A percentile compares a stretch with the other conserved stretches of the same genome.
Evolutionary conservation across 2,797 vertebrate species (phyloP).

Genomic region (Takifugu rubripes): DNA sequence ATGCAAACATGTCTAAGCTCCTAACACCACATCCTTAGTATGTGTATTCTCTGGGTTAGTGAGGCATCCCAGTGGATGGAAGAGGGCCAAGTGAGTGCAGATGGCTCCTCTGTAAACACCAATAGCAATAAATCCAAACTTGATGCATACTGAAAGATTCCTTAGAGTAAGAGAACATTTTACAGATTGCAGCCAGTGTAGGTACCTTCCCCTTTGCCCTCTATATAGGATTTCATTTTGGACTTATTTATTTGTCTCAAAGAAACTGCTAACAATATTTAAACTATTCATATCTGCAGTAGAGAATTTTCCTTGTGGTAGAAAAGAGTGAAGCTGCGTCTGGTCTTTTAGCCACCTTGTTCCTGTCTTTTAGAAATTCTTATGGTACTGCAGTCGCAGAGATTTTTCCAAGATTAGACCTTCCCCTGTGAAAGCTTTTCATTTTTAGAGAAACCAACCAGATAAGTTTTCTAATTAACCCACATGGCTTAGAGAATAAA

Average conservation of each 20-base stretch:
- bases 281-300: constrained; percentile 29
- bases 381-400: constrained; percentile 23
- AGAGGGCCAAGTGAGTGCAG: too few relatives aligned
- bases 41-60: too few relatives aligned
- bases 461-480: constrained; percentile 98
- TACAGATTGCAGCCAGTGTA: too few relatives aligned
- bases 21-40: too few relatives aligned
- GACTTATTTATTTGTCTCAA: constrained; percentile 35
- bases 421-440: constrained; percentile 73
- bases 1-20: too few relatives aligned
- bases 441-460: constrained; percentile 77
- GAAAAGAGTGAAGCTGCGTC: constrained; percentile 23
- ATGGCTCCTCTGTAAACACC: too few relatives aligned
- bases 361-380: constrained; percentile 42
- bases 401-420: constrained; percentile 80
- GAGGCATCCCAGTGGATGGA: too few relatives aligned
- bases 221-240: constrained; percentile 18
- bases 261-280: constrained; percentile 28
- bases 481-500: constrained; percentile 76
- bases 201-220: background rate
- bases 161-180: too few relatives aligned
- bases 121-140: too few relatives aligned
- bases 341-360: constrained; percentile 29
- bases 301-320: constrained; percentile 8
- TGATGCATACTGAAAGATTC: too few relatives aligned